Evolutionary conservation across 2,113 vertebrate species (phyloP), one percentile per base, ranked within the genome.

Genomic region (Ictalurus furcatus): DNA sequence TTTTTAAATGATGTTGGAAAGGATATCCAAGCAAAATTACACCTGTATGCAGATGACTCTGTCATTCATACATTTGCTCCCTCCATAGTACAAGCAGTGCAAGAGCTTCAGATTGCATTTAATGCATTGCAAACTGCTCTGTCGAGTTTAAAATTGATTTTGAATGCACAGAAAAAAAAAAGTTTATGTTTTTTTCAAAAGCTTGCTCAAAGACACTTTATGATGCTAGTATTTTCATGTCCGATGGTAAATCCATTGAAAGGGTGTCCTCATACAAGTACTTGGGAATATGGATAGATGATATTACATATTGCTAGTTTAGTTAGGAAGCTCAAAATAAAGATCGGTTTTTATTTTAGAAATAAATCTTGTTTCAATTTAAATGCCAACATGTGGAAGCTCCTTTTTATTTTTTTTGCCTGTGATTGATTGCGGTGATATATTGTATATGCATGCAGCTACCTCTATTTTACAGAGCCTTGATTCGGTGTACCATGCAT

Each of bases 31-130:
- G 28, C n/a, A 34, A 88, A 88, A 82, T n/a, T 84, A 61, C 67
- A 86, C 16, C 8, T 25, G 1, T 76, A 59, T 21, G 40, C 82
- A 14, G 67, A 61, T 44, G 28, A 74, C 11, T 76, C 69, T 12
- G 44, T 85, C 4, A 73, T 69, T 74, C 59, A 73, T 13, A 58
- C 6, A 58, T 13, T 37, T 19, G 17, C 16, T 34, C 3, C 2
- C 16, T 21, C 30, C 83, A 48, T 40, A 40, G 40, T 40, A 40
- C 40, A 44, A 44, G 40, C 40, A 44, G 40, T 44, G 40, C 40
- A 44, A 44, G 44, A 88, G 48, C 61, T 81, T 88, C 63, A 69
- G 78, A 82, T 9, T 83, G 79, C 63, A 83, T 88, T 88, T 82
- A 8, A 83, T 9, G 12, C 65, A 34, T 54, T 85, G 30, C 37